phyloP scores from a whole-genome alignment of 1,140 invertebrate species.

The Cryptotermes secundus region DNA sequence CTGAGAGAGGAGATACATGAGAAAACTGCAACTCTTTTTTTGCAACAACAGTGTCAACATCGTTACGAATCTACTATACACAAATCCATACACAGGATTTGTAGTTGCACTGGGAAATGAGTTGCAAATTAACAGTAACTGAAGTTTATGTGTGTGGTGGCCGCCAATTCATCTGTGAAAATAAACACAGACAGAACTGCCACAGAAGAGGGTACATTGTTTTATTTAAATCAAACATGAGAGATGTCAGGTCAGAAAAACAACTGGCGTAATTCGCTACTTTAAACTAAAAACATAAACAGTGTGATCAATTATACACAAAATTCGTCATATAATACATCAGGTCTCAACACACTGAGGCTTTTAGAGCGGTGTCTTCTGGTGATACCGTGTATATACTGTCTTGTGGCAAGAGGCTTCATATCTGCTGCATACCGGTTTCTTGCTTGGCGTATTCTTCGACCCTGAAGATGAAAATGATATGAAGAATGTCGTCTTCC shows the following conservation, averaged over 20 bases:
- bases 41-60: not conserved
- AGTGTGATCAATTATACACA: not conserved
- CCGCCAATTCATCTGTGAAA: not conserved
- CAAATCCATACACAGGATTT: not conserved
- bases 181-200: not conserved
- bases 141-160: not conserved
- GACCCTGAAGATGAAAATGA: too few relatives aligned
- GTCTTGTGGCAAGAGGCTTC: too few relatives aligned
- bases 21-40: not conserved
- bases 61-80: not conserved
- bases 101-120: not conserved
- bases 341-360: too few relatives aligned
- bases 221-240: slow-evolving; percentile 9
- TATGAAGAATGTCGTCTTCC: too few relatives aligned
- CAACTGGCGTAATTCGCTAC: not conserved
- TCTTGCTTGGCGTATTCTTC: too few relatives aligned
- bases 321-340: too few relatives aligned
- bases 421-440: too few relatives aligned
- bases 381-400: too few relatives aligned
- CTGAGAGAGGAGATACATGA: not conserved
- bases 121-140: slow-evolving; percentile 1
- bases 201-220: not conserved
- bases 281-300: not conserved
- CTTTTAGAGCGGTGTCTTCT: too few relatives aligned
- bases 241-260: not conserved